Conservation (phyloP, 2,888 invertebrate genomes). For the Dryomyza anilis region DNA sequence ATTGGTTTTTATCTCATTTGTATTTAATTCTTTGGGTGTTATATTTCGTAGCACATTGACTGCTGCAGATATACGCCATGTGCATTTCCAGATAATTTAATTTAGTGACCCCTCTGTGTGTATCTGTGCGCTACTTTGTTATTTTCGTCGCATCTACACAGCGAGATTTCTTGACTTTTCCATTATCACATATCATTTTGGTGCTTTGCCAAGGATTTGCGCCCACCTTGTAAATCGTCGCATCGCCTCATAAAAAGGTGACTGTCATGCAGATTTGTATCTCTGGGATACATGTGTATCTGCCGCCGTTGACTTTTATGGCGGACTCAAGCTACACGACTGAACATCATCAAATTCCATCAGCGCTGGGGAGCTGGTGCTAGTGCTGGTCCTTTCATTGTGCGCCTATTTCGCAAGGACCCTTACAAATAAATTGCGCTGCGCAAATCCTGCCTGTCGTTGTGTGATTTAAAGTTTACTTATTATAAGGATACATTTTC, state of each 20-base stretch:
- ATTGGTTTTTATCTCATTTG: too few relatives aligned
- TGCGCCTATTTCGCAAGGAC: background rate
- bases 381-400: conserved; percentile 18
- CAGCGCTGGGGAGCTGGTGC: background rate
- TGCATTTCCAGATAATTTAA: background rate
- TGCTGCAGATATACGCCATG: background rate
- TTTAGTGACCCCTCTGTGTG: background rate
- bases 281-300: conserved; percentile 35
- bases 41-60: background rate
- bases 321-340: too few relatives aligned
- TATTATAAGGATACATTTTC: conserved; percentile 1
- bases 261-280: conserved; percentile 58
- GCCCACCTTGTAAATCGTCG: conserved; percentile 27
- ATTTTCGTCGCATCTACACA: background rate
- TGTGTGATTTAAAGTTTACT: conserved; percentile 53
- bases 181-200: conserved; percentile 57
- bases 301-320: conserved; percentile 17
- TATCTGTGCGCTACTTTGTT: background rate
- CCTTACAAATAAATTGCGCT: conserved; percentile 54
- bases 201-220: conserved; percentile 47
- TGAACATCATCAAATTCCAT: conserved; percentile 27
- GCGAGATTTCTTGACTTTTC: conserved; percentile 37
- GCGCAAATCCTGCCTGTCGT: conserved; percentile 56
- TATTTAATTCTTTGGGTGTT: too few relatives aligned
- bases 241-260: conserved; percentile 42